These are phyloP conservation scores for Arothron firmamentum DNA, from an alignment of 2,113 vertebrate genomes.

Conservation along the genomic window DNA sequence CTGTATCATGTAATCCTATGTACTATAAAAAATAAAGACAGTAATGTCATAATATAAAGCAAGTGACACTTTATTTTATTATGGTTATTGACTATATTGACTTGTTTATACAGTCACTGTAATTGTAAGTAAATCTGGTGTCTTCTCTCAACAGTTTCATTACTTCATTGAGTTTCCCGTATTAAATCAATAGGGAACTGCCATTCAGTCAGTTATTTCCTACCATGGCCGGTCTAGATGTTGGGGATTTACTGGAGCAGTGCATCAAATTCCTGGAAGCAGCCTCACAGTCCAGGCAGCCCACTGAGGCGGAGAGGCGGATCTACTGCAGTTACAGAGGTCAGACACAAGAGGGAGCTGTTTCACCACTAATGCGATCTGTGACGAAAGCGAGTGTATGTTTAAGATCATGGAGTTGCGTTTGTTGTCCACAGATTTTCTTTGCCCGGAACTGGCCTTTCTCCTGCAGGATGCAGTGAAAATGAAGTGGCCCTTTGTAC, in stretches of 20 bases:
- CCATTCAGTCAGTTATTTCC: not conserved
- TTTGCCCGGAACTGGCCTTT: conserved; percentile 80
- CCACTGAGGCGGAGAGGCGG: conserved; percentile 47
- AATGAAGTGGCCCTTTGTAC: conserved; percentile 97
- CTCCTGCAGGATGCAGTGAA: conserved; percentile 87
- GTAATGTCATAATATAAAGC: too few species aligned
- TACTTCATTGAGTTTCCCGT: not conserved
- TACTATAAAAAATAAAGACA: too few species aligned
- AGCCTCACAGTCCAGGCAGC: conserved; percentile 16
- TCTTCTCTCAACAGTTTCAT: conserved; percentile 12
- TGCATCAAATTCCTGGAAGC: conserved; percentile 69
- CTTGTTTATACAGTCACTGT: too few species aligned
- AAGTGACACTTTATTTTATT: not conserved
- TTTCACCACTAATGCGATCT: conserved; percentile 9
- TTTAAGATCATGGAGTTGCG: accelerated
- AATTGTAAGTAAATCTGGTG: not conserved
- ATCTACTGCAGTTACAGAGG: conserved; percentile 74
- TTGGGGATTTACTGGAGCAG: conserved; percentile 74
- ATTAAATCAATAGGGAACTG: conserved; percentile 1
- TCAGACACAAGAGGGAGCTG: conserved; percentile 65
- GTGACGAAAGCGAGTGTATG: too few species aligned
- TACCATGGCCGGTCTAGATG: conserved; percentile 77
- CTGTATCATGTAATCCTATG: too few species aligned
- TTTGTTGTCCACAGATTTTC: conserved; percentile 64
- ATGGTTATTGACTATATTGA: not conserved